Percentiles rank a stretch among this genome's conserved stretches.
Evolutionary conservation across 2,888 invertebrate genomes (phyloP).

Genomic region (Leistus spinibarbis): DNA sequence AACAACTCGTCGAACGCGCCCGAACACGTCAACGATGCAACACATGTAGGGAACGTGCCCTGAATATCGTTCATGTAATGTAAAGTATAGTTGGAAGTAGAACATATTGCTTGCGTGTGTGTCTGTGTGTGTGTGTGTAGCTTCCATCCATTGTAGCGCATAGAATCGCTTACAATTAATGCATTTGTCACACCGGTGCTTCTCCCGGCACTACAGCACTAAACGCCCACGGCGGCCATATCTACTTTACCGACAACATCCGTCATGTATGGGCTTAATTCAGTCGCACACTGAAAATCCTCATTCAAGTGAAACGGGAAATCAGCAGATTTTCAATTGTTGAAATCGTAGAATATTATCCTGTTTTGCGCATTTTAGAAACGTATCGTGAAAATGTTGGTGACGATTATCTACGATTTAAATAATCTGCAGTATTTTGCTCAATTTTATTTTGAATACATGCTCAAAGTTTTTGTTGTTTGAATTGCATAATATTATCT

Average conservation of each 20-base stretch:
- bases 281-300: neutral
- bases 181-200: neutral
- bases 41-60: conserved; percentile 1
- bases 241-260: neutral
- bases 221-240: neutral
- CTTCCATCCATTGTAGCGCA: neutral
- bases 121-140: no score
- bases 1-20: neutral
- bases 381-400: no score
- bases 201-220: neutral
- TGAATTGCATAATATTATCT: no score
- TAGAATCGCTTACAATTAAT: neutral
- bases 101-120: neutral
- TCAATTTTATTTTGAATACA: no score
- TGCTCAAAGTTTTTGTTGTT: no score
- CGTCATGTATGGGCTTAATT: neutral
- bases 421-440: no score
- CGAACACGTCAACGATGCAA: neutral
- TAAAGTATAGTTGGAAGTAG: neutral
- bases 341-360: neutral
- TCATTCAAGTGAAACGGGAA: neutral
- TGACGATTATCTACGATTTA: no score
- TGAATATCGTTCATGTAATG: neutral
- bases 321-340: neutral
- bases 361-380: no score